phyloP scores from a whole-genome alignment of 2,888 invertebrate species.

The Ptychoptera albimana region DNA sequence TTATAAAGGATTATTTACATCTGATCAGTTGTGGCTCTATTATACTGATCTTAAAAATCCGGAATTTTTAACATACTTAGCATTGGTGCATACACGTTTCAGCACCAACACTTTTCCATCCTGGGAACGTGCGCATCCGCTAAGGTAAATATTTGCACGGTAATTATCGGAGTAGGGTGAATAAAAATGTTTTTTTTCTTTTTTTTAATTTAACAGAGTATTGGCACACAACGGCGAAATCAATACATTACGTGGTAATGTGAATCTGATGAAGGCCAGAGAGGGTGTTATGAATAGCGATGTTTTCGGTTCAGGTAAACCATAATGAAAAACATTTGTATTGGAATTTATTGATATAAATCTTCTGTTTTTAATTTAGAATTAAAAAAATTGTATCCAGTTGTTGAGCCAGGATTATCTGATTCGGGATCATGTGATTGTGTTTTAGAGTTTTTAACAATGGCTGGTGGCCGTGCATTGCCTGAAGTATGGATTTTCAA shows the following conservation, averaged over 20 bases:
- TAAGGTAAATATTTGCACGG: conserved; percentile 45
- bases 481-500: conserved; percentile 45
- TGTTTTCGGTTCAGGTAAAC: conserved; percentile 42
- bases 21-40: conserved; percentile 74
- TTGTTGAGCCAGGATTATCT: conserved; percentile 93
- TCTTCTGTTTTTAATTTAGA: conserved; percentile 25
- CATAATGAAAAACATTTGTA: conserved; percentile 41
- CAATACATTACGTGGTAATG: conserved; percentile 95
- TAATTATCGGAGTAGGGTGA: neutral
- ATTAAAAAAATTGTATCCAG: conserved; percentile 81
- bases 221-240: conserved; percentile 99
- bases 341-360: no score
- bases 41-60: conserved; percentile 55
- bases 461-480: conserved; percentile 78
- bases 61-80: conserved; percentile 83
- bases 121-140: conserved; percentile 97
- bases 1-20: conserved; percentile 95
- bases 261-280: conserved; percentile 95
- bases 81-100: conserved; percentile 94
- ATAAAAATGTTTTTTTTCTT: neutral
- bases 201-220: conserved; percentile 12
- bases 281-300: conserved; percentile 93
- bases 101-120: conserved; percentile 99
- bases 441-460: conserved; percentile 89
- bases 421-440: conserved; percentile 98